Evolutionary conservation across 2,888 invertebrate species (phyloP), one percentile per base, ranked within the genome.

Genomic region (Acholoe squamosa): DNA sequence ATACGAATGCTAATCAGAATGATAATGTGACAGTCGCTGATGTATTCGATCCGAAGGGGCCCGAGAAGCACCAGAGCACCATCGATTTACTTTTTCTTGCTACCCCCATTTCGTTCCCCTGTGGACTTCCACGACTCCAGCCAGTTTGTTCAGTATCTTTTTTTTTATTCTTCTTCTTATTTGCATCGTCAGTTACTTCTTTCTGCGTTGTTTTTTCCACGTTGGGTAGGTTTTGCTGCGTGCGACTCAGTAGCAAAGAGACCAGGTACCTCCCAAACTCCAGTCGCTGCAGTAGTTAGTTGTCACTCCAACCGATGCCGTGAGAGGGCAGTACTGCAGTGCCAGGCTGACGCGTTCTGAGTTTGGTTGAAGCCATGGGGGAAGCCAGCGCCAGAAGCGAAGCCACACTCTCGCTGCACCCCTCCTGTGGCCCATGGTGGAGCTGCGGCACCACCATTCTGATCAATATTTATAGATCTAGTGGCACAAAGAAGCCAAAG

Each of bases 381-480:
- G 76, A 76, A 76, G 76, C 76, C 31, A 76, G 16, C 28, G 25
- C 28, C 31, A 7, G 76, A 76, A 76, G 25, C 76, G 86, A 86
- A 86, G 86, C 86, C 86, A 86, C 86, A 51, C 86, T 54, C 86
- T 54, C 33, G 1, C 56, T 54, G 86, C 86, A 16, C 33, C 34
- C 84, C 33, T 14, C 84, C 84, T 3, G 43, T 19, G 33, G 34
- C 43, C 33, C 10, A 12, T 54, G 28, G 86, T n/a, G 80, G 14
- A 43, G 16, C 34, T 43, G 16, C 22, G 43, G 43, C 80, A 43
- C 80, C 19, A 16, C 33, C 14, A 3, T 34, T 19, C 16, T 22
- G 86, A 86, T 86, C 86, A 54, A 86, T 86, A 86, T 86, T 52
- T 86, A 54, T 86, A 86, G 86, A 52, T 86, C 86, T 86, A 86